Conservation (phyloP, 2,113 vertebrate species). For the Copsychus sechellarum region DNA sequence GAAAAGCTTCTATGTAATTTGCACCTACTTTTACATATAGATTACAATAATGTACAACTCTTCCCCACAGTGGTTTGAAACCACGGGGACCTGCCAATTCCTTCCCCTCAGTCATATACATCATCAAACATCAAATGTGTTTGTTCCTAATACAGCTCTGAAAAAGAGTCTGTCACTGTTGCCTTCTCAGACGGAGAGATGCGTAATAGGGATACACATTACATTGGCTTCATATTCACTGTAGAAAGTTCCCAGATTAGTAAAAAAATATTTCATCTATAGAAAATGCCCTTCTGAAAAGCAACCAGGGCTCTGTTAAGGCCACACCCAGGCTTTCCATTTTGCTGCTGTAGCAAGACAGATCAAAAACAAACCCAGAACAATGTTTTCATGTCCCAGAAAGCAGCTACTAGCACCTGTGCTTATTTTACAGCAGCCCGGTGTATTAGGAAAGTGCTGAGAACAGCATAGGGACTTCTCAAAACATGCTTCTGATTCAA, state of each 20-base stretch:
- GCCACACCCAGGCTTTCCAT: conserved; percentile 61
- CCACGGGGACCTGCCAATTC: conserved; percentile 46
- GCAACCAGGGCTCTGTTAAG: conserved; percentile 71
- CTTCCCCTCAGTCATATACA: conserved; percentile 1
- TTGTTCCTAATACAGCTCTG: conserved; percentile 14
- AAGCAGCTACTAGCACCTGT: conserved; percentile 61
- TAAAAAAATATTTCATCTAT: conserved; percentile 73
- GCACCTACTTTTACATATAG: conserved; percentile 71
- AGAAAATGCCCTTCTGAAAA: conserved; percentile 75
- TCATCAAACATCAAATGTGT: not conserved
- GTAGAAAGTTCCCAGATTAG: conserved; percentile 66
- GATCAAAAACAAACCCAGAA: conserved; percentile 35
- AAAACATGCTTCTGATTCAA: conserved; percentile 20
- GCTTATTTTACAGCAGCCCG: conserved; percentile 55
- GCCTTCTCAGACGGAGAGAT: conserved; percentile 36
- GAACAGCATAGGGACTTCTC: conserved; percentile 34
- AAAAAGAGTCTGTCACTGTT: conserved; percentile 10
- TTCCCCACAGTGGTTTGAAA: conserved; percentile 27
- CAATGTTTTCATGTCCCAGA: conserved; percentile 39
- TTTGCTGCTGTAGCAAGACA: conserved; percentile 51
- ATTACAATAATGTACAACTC: conserved; percentile 68
- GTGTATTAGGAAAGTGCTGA: conserved; percentile 26
- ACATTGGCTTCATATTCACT: conserved; percentile 40
- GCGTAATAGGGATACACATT: conserved; percentile 24
- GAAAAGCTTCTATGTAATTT: conserved; percentile 78